Evolutionary conservation across 2,113 vertebrate genomes (phyloP), one percentile per base, ranked within the genome.

Genomic region (Clinocottus analis): DNA sequence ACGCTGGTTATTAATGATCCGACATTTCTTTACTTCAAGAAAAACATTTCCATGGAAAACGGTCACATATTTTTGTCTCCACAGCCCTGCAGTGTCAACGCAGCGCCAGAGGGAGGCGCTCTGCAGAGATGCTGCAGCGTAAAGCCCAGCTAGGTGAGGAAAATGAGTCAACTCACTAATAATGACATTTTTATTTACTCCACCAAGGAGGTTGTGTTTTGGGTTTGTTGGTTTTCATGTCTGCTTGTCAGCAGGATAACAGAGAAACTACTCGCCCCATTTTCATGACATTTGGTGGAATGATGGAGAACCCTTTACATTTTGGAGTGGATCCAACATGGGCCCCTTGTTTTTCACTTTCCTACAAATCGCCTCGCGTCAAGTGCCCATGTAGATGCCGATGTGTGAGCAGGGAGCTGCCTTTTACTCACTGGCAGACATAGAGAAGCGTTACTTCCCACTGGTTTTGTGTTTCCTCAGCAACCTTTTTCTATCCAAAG

Each of bases 61-160:
- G 16, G 9, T 27, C 13, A n/a, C 3, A 23, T 27, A 17, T 51
- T 13, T 74, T 23, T 45, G 17, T 67, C 16, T 17, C 43, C 27
- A 74, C 51, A 94, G 90, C 2, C 3, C 25, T 90, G 67, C 73
- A 85, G 47, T 95, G 94, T 82, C 63, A 67, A n/a, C 70, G 47
- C 17, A 78, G 37, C 13, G 10, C 84, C 86, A 93, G 92, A 67
- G 85, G 85, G 84, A 89, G 87, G 65, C 94, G 94, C 68, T 95
- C 93, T 85, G 90, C 85, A 72, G 87, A 86, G n/a, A 80, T 37
- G 69, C 7, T 94, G 43, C 63, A 84, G 16, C 87, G 85, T 27
- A 93, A 85, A 90, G 65, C 78, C 37, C 62, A 84, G 59, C 77
- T 87, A 17, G 93, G 94, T 95, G 75, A 94, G 89, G 88, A 7